phyloP scores from a whole-genome alignment of 1,140 invertebrate species.

The Drosophila parabipectinata region DNA sequence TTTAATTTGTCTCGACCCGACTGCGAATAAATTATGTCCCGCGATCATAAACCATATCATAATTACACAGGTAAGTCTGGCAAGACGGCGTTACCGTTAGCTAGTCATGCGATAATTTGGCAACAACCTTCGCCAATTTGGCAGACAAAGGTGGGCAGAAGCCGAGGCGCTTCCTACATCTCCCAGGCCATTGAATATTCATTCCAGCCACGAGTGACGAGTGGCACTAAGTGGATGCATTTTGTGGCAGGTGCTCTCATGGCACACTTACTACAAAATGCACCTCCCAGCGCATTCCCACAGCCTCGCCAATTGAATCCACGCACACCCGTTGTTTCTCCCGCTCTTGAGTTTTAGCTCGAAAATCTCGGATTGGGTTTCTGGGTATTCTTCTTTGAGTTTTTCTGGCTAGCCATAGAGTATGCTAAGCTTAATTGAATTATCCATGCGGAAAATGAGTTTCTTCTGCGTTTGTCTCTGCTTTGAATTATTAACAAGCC shows the following conservation, averaged over 20 bases:
- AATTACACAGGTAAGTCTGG: constrained; percentile 16
- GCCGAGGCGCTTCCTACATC: constrained; percentile 61
- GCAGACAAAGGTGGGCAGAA: constrained; percentile 33
- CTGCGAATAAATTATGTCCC: constrained; percentile 38
- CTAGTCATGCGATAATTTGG: constrained; percentile 65
- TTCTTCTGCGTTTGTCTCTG: constrained; percentile 19
- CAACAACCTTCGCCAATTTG: constrained; percentile 49
- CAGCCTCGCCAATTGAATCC: constrained; percentile 27
- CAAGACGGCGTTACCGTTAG: constrained; percentile 38
- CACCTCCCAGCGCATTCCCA: constrained; percentile 37
- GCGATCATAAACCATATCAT: constrained; percentile 38
- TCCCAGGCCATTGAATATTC: constrained; percentile 66
- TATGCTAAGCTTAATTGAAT: constrained; percentile 40
- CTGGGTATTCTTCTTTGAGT: constrained; percentile 2
- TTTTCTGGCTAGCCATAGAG: constrained; percentile 18
- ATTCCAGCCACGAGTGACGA: constrained; percentile 45
- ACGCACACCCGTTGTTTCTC: constrained; percentile 18
- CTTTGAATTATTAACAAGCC: constrained; percentile 47
- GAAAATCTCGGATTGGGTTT: constrained; percentile 3
- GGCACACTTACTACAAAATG: constrained; percentile 26
- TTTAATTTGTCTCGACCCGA: constrained; percentile 30
- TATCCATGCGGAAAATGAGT: constrained; percentile 27
- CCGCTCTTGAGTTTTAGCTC: constrained; percentile 1
- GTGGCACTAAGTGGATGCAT: constrained; percentile 48
- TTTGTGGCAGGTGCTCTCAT: constrained; percentile 36